Percentiles rank a stretch among this genome's conserved stretches.
Conservation (phyloP, 2,888 invertebrate species). For the Metalampra italica region DNA sequence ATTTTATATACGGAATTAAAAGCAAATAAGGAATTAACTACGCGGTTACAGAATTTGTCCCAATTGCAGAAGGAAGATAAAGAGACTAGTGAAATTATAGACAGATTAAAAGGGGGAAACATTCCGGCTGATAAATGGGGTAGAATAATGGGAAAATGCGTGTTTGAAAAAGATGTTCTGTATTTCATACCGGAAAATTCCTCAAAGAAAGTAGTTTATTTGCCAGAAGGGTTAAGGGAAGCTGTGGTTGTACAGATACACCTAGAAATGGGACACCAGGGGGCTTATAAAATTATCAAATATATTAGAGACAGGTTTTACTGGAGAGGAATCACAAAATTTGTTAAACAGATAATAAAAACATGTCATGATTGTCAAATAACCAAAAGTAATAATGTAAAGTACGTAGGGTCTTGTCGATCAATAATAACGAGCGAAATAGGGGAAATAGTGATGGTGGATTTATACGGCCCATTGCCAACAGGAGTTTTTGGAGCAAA, state of each 20-base stretch:
- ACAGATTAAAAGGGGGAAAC: background rate
- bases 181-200: background rate
- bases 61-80: slow-evolving; percentile 7
- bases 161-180: background rate
- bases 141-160: background rate
- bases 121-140: background rate
- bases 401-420: slow-evolving; percentile 12
- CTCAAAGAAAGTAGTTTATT: slow-evolving; percentile 5
- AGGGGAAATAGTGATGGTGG: slow-evolving; percentile 20
- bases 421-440: slow-evolving; percentile 12
- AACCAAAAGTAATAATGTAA: slow-evolving; percentile 11
- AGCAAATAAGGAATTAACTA: background rate
- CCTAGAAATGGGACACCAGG: slow-evolving; percentile 23
- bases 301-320: slow-evolving; percentile 19
- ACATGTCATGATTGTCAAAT: slow-evolving; percentile 20
- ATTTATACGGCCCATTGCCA: slow-evolving; percentile 18
- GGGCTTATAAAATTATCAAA: slow-evolving; percentile 17
- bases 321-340: slow-evolving; percentile 12
- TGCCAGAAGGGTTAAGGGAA: slow-evolving; percentile 5
- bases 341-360: slow-evolving; percentile 10
- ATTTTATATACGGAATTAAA: slow-evolving; percentile 9
- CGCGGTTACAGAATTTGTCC: slow-evolving; percentile 1
- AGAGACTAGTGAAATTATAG: slow-evolving; percentile 6
- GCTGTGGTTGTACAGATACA: slow-evolving; percentile 14
- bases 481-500: slow-evolving; percentile 12